Conservation (phyloP, 2,113 vertebrate species). For the Raja brachyura region DNA sequence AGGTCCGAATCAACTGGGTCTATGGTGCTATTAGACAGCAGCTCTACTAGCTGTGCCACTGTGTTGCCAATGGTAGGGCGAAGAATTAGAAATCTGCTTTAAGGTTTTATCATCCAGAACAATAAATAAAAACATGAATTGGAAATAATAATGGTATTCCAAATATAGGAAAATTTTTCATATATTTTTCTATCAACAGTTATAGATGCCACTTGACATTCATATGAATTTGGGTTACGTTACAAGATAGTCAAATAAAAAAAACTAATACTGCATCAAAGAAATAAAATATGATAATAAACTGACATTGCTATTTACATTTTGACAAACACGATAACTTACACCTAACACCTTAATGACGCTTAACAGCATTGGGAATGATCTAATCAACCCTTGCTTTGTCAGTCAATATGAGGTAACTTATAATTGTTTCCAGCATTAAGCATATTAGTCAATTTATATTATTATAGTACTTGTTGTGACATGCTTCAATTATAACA, state of each 20-base stretch:
- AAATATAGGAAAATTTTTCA: background rate
- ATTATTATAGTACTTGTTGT: background rate
- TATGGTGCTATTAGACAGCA: too few relatives aligned
- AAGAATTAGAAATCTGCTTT: background rate
- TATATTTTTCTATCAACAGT: background rate
- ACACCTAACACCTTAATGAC: background rate
- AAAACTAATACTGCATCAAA: background rate
- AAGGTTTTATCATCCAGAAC: background rate
- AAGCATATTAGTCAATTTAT: background rate
- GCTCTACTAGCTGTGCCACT: too few relatives aligned
- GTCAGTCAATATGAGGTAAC: background rate
- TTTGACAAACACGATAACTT: background rate
- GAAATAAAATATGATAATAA: background rate
- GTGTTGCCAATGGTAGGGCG: background rate
- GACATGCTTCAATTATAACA: background rate
- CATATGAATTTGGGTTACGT: background rate
- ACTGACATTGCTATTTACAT: background rate
- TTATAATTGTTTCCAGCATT: background rate
- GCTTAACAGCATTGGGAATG: background rate
- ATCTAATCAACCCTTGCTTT: background rate
- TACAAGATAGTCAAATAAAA: background rate
- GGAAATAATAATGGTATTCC: background rate
- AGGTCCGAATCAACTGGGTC: too few relatives aligned
- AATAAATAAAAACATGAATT: background rate
- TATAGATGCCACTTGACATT: background rate